phyloP scores from a whole-genome alignment of 2,797 vertebrate species.

The Smutsia gigantea region DNA sequence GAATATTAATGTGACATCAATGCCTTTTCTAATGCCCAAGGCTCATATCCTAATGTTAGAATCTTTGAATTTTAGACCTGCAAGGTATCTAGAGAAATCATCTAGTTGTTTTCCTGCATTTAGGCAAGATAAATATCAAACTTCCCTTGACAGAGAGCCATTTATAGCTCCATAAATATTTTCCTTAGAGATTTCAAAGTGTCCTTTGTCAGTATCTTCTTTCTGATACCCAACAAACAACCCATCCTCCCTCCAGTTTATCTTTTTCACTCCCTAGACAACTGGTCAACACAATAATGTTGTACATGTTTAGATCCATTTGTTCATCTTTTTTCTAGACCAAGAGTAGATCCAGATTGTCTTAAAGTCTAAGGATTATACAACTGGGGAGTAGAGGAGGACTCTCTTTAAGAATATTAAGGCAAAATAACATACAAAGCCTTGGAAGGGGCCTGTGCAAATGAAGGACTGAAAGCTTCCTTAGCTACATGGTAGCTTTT shows the following conservation, averaged over 20 bases:
- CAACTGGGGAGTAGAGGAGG: background rate
- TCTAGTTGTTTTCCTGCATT: background rate
- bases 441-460: background rate
- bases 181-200: background rate
- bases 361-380: background rate
- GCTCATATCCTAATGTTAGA: background rate
- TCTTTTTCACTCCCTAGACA: background rate
- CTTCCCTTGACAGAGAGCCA: background rate
- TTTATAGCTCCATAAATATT: background rate
- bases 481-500: background rate
- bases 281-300: background rate
- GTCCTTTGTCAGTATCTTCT: background rate
- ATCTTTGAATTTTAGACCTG: constrained; percentile 23
- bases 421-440: background rate
- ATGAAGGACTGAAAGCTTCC: background rate
- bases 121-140: background rate
- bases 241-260: background rate
- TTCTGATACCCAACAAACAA: background rate
- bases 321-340: background rate
- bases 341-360: background rate
- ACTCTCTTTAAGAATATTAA: background rate
- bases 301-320: background rate
- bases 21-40: background rate
- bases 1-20: background rate
- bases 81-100: background rate